A percentile compares a stretch with the other conserved stretches of the same genome.
These are phyloP conservation scores for Hirundichthys speculiger DNA, from an alignment of 2,113 vertebrate genomes.

Conservation along the genomic window DNA sequence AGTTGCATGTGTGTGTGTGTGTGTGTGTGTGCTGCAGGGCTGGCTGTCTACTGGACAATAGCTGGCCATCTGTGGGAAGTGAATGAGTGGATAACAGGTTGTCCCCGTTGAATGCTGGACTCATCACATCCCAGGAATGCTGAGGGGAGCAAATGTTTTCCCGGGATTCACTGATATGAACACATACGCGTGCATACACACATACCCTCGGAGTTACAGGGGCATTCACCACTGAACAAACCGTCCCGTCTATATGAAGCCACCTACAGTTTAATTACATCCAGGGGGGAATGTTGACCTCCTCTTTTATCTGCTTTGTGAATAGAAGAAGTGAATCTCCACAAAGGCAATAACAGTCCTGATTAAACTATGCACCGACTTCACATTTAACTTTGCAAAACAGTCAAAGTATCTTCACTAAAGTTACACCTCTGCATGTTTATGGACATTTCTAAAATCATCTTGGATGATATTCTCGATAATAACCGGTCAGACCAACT, in stretches of 20 bases:
- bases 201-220: constrained; percentile 28
- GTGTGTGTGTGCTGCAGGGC: constrained; percentile 8
- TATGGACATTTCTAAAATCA: background rate
- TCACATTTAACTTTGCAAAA: background rate
- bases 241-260: no score
- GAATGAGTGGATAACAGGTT: constrained; percentile 74
- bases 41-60: constrained; percentile 58
- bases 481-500: background rate
- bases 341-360: no score
- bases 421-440: background rate
- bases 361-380: no score
- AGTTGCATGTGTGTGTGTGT: background rate
- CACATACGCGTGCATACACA: background rate
- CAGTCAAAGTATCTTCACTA: background rate
- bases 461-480: background rate
- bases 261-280: no score
- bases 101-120: constrained; percentile 72
- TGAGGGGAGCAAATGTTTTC: constrained; percentile 77
- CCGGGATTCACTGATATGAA: constrained; percentile 64
- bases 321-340: no score
- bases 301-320: no score
- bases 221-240: background rate
- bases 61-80: constrained; percentile 70
- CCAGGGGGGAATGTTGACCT: no score
- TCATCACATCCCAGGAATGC: constrained; percentile 81